phyloP scores from a whole-genome alignment of 1,140 invertebrate species.

The Drosophila athabasca region DNA sequence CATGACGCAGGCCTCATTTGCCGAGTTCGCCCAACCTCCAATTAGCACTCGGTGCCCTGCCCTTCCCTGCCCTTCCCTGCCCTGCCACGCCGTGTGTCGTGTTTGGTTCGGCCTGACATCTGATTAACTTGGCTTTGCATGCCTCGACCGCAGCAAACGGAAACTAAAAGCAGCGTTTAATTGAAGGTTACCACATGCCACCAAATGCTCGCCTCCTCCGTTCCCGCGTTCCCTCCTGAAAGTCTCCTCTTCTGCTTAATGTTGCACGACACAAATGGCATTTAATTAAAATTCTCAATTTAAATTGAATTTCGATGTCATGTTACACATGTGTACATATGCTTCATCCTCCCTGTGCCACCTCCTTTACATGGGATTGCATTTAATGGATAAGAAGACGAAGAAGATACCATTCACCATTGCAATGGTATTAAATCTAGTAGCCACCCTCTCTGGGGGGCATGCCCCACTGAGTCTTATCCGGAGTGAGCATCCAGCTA shows the following conservation, averaged over 20 bases:
- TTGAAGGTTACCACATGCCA: conserved; percentile 5
- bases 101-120: conserved; percentile 6
- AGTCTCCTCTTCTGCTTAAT: neutral
- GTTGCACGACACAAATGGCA: conserved; percentile 36
- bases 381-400: no score
- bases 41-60: conserved; percentile 9
- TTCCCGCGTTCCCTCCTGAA: no score
- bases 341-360: no score
- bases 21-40: neutral
- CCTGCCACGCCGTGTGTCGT: no score
- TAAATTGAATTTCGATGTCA: conserved; percentile 32
- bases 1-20: conserved; percentile 28
- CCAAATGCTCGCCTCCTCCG: no score
- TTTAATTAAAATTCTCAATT: conserved; percentile 65
- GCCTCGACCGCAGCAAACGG: conserved; percentile 14
- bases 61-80: no score
- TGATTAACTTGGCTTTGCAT: conserved; percentile 28
- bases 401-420: no score
- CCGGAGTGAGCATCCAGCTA: conserved; percentile 19
- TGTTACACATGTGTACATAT: neutral
- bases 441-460: no score
- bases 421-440: no score
- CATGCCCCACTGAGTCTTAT: neutral
- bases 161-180: conserved; percentile 31
- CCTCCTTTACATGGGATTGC: no score